A percentile compares a stretch with the other conserved stretches of the same genome.
Evolutionary conservation across 35 echinoderm and acorn worm species (phyloP).

Genomic region (Heliocidaris erythrogramma): DNA sequence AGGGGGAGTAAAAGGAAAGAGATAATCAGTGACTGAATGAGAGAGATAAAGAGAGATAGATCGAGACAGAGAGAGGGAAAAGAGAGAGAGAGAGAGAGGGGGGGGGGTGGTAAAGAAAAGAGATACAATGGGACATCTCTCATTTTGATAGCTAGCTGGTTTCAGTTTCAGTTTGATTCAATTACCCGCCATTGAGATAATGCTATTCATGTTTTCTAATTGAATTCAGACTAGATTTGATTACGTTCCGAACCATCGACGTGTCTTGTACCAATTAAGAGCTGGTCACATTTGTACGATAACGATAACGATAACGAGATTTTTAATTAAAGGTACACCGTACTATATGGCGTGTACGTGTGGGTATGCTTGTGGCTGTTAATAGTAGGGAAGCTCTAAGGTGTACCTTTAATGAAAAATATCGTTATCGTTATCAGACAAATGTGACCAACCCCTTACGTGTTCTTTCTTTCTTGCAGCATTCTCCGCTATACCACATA

Average conservation of each 20-base stretch:
- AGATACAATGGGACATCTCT: neutral
- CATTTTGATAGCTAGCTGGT: neutral
- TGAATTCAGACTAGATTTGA: slow-evolving; percentile 6
- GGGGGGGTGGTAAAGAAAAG: neutral
- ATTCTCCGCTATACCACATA: no score
- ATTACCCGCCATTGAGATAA: neutral
- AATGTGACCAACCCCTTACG: no score
- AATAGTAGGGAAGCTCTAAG: no score
- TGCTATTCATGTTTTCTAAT: slow-evolving; percentile 41
- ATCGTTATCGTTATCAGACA: no score
- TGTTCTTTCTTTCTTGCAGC: no score
- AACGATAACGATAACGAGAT: no score
- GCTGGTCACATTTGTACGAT: no score
- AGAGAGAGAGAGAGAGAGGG: neutral
- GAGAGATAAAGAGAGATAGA: neutral
- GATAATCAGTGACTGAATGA: neutral
- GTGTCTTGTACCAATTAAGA: neutral
- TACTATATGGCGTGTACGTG: no score
- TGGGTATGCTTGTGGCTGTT: no score
- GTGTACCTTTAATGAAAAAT: no score
- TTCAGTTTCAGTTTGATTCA: neutral
- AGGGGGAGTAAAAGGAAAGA: neutral
- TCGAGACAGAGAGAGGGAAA: neutral
- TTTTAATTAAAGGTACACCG: no score
- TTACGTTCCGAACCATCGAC: neutral